These are phyloP conservation scores for Antigone vipio DNA, from an alignment of 2,113 vertebrate genomes.

Conservation along the genomic window DNA sequence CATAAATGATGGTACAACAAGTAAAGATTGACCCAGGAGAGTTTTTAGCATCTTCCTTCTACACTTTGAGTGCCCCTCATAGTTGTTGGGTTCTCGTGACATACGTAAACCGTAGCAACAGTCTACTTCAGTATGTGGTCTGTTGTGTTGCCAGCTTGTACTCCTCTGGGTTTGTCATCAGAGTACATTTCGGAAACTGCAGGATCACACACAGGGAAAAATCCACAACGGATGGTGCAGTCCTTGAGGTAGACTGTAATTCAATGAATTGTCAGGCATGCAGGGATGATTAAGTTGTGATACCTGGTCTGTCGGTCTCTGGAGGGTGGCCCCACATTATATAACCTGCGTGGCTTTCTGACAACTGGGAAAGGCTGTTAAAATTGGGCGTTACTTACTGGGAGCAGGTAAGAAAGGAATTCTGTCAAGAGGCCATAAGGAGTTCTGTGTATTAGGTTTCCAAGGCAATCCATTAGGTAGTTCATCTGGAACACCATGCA, in stretches of 20 bases:
- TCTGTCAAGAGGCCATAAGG: fast-evolving
- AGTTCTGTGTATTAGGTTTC: not conserved
- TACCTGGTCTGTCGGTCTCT: not conserved
- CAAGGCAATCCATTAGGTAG: not conserved
- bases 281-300: not conserved
- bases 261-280: not conserved
- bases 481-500: not conserved
- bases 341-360: not conserved
- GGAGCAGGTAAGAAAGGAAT: not conserved
- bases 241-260: not conserved
- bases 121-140: not conserved
- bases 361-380: not conserved
- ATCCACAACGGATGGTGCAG: not conserved
- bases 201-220: fast-evolving
- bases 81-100: not conserved
- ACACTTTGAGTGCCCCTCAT: fast-evolving
- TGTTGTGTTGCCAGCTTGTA: not conserved
- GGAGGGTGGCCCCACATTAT: not conserved
- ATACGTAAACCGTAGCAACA: not conserved
- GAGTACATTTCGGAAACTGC: not conserved
- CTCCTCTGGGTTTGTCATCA: not conserved
- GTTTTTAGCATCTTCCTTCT: not conserved
- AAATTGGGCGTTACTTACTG: not conserved
- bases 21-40: not conserved
- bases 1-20: too few relatives aligned